These are phyloP conservation scores for Pantherophis vulpinus DNA, from an alignment of 2,797 vertebrate species.

Conservation along the genomic window DNA sequence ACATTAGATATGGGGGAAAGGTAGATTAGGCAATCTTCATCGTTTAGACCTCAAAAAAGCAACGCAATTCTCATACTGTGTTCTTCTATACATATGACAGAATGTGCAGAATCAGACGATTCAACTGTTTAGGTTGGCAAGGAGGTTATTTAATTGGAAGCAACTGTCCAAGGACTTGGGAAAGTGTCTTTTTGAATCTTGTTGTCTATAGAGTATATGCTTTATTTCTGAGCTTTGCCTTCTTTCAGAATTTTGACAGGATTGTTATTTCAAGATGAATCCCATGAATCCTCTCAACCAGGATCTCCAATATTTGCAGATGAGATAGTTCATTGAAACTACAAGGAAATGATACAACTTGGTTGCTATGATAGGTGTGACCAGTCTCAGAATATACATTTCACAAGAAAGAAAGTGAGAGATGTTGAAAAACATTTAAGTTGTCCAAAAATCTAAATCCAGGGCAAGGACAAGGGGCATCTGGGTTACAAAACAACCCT, in stretches of 20 bases:
- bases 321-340: neutral
- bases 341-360: neutral
- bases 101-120: neutral
- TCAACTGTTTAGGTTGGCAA: neutral
- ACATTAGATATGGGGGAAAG: neutral
- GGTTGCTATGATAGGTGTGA: neutral
- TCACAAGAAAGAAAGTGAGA: neutral
- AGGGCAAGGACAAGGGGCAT: neutral
- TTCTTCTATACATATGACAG: neutral
- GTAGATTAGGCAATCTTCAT: neutral
- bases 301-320: neutral
- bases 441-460: neutral
- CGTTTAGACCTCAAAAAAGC: neutral
- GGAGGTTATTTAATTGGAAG: neutral
- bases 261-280: neutral
- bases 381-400: neutral
- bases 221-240: neutral
- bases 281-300: neutral
- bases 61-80: neutral
- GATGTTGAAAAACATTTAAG: neutral
- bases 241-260: neutral
- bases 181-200: neutral
- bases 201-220: neutral
- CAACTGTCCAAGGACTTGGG: neutral
- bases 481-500: neutral